Conservation (phyloP, 2,113 vertebrate species). For the Corythornis cristatus region DNA sequence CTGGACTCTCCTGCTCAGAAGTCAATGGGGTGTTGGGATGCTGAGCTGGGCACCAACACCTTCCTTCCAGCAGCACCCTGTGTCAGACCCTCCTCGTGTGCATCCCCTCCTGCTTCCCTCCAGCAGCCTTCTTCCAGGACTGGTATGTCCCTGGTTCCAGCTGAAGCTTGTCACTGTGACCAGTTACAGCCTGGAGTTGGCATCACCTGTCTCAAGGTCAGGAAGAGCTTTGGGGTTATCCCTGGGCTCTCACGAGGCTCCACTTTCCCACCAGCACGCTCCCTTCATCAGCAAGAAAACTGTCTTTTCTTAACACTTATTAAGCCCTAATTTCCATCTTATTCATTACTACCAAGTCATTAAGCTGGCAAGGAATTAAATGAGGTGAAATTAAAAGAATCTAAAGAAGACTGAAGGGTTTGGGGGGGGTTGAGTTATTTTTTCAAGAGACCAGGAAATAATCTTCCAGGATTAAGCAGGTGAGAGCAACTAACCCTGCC, state of each 20-base stretch:
- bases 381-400: constrained; percentile 23
- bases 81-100: background rate
- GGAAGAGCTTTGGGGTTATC: background rate
- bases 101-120: background rate
- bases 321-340: constrained; percentile 47
- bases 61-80: background rate
- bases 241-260: background rate
- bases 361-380: constrained; percentile 33
- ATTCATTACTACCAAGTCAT: constrained; percentile 33
- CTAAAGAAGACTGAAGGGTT: constrained; percentile 3
- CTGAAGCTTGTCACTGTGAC: background rate
- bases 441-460: background rate
- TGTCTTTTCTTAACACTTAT: constrained; percentile 4
- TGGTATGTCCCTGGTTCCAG: fast-evolving
- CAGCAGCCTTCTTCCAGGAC: background rate
- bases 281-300: constrained; percentile 11
- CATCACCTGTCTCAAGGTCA: background rate
- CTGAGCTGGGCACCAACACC: background rate
- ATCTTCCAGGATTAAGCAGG: constrained; percentile 34
- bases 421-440: background rate
- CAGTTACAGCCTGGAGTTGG: fast-evolving
- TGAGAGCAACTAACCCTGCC: background rate
- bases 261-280: background rate
- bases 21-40: background rate
- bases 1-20: background rate